A percentile compares a stretch with the other conserved stretches of the same genome.
phyloP scores from a whole-genome alignment of 2,888 invertebrate genomes.

The Oxystoma pomonae region DNA sequence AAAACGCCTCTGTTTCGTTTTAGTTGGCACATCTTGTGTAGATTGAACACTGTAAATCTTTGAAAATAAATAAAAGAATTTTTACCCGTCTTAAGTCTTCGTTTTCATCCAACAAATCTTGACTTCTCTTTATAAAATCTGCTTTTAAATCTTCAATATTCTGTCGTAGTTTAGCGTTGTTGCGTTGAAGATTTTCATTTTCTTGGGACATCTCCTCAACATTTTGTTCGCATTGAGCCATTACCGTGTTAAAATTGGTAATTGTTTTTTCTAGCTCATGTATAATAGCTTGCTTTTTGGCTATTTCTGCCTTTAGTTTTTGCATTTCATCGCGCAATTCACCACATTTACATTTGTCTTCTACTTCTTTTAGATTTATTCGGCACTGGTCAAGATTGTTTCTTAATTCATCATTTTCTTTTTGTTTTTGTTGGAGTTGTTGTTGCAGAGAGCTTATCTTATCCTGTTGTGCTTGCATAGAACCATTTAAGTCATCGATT shows the following conservation, averaged over 20 bases:
- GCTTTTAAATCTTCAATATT: constrained; percentile 1
- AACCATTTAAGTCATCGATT: constrained; percentile 1
- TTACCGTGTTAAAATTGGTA: constrained; percentile 14
- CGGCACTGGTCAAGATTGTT: constrained; percentile 10
- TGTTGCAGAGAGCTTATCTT: constrained; percentile 6
- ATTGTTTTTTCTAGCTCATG: constrained; percentile 18
- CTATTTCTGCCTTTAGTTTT: constrained; percentile 16
- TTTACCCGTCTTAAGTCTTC: not conserved
- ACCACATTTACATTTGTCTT: constrained; percentile 15
- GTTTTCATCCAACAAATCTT: not conserved
- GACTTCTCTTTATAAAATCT: not conserved
- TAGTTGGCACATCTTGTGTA: not conserved
- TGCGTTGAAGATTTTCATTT: constrained; percentile 12
- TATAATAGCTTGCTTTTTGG: constrained; percentile 22
- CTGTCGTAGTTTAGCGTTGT: not conserved
- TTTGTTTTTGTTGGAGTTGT: no score
- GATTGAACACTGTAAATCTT: not conserved
- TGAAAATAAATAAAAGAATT: not conserved
- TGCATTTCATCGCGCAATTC: constrained; percentile 9
- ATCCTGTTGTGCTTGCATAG: not conserved
- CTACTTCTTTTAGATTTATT: constrained; percentile 11
- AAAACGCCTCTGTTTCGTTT: no score
- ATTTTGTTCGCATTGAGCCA: constrained; percentile 18
- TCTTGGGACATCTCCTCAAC: constrained; percentile 11
- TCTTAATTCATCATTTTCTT: constrained; percentile 13